Percentiles rank a stretch among this genome's conserved stretches.
Conservation (phyloP, 53 echinoderm and acorn worm genomes). For the Apostichopus leukothele region DNA sequence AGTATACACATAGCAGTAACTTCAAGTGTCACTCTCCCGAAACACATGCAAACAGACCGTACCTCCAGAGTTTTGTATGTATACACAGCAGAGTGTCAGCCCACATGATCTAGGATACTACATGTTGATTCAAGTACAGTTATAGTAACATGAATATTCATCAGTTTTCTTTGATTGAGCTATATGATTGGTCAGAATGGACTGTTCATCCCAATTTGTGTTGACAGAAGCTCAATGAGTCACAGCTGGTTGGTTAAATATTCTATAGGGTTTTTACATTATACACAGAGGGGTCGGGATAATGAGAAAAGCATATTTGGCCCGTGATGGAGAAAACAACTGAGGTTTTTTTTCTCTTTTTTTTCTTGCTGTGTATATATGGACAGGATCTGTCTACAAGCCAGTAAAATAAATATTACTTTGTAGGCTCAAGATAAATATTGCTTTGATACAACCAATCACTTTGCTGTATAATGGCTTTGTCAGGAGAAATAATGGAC, state of each 20-base stretch:
- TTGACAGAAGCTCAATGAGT: slow-evolving; percentile 23
- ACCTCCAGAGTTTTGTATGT: neutral
- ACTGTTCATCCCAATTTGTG: neutral
- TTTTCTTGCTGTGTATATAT: neutral
- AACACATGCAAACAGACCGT: neutral
- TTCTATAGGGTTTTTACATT: slow-evolving; percentile 18
- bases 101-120: neutral
- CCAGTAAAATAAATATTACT: too few relatives aligned
- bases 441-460: neutral
- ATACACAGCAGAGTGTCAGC: neutral
- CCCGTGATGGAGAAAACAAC: neutral
- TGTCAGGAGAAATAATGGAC: neutral
- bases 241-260: slow-evolving; percentile 40
- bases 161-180: too few relatives aligned
- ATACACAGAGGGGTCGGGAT: slow-evolving; percentile 11
- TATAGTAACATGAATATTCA: slow-evolving; percentile 23
- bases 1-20: neutral
- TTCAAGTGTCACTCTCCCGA: neutral
- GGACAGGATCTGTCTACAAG: neutral
- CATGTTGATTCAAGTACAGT: slow-evolving; percentile 11
- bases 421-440: neutral
- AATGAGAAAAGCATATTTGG: slow-evolving; percentile 3
- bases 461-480: neutral
- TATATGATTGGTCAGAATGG: slow-evolving; percentile 12
- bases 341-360: too few relatives aligned